Evolutionary conservation across 2,797 vertebrate genomes (phyloP).

Genomic region (Heteromormyrus szaboi): DNA sequence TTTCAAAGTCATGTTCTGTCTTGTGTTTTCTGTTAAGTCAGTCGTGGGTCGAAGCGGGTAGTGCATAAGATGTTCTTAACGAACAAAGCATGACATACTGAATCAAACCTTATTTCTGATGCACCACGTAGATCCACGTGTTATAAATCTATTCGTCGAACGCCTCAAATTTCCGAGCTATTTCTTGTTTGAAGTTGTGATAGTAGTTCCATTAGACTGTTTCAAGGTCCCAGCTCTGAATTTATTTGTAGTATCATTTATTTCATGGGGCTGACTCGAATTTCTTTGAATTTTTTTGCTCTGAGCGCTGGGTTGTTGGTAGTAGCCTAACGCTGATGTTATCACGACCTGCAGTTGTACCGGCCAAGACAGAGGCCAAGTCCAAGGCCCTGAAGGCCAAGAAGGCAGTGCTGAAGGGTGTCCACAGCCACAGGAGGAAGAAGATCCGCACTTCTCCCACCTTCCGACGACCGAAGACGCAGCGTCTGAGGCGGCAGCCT

Average conservation of each 20-base stretch:
- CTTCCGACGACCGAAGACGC: slow-evolving; percentile 88
- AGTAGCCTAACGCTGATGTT: not conserved
- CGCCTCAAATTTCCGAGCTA: not conserved
- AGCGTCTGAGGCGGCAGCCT: slow-evolving; percentile 84
- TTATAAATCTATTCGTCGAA: not conserved
- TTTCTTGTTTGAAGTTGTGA: not conserved
- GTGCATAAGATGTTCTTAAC: slow-evolving; percentile 32
- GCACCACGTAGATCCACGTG: not conserved
- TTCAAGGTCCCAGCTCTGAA: not conserved
- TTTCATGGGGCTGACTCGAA: too few relatives aligned
- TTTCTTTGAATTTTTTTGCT: not conserved
- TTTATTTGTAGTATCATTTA: not conserved
- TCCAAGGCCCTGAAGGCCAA: slow-evolving; percentile 95
- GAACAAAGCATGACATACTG: slow-evolving; percentile 33
- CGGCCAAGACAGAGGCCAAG: slow-evolving; percentile 93
- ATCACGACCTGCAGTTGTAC: slow-evolving; percentile 60
- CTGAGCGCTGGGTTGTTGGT: not conserved
- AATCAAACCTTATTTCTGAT: slow-evolving; percentile 3
- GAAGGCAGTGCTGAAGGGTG: slow-evolving; percentile 91
- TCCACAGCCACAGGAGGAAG: slow-evolving; percentile 94
- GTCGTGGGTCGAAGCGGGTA: not conserved
- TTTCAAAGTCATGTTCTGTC: not conserved
- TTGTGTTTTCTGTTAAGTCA: not conserved
- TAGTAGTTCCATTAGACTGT: not conserved
- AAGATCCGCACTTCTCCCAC: slow-evolving; percentile 90